These are phyloP conservation scores for Synanceia verrucosa DNA, from an alignment of 2,797 vertebrate genomes.

Conservation along the genomic window DNA sequence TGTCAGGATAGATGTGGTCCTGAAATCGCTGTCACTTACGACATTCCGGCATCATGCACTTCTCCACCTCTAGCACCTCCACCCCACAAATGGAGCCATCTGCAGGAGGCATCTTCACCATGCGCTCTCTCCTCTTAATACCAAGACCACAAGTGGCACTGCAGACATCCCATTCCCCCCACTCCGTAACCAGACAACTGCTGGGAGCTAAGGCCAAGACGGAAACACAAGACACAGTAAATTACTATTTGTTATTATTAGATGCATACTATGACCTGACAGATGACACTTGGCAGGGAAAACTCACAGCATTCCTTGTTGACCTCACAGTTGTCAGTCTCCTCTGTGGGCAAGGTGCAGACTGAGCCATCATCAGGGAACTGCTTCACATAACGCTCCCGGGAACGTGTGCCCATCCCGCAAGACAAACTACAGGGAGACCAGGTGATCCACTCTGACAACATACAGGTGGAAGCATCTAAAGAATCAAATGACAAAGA, in stretches of 20 bases:
- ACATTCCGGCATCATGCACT: slow-evolving; percentile 99
- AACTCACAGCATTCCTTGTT: slow-evolving; percentile 96
- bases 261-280: neutral
- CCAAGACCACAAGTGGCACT: slow-evolving; percentile 97
- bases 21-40: slow-evolving; percentile 84
- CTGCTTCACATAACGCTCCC: slow-evolving; percentile 96
- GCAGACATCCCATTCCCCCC: slow-evolving; percentile 97
- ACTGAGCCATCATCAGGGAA: slow-evolving; percentile 96
- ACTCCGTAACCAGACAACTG: slow-evolving; percentile 96
- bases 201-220: slow-evolving; percentile 85
- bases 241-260: too few relatives aligned
- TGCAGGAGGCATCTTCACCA: slow-evolving; percentile 95
- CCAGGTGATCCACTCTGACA: slow-evolving; percentile 99
- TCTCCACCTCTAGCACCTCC: slow-evolving; percentile 92
- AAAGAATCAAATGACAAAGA: slow-evolving; percentile 5
- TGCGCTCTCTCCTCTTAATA: slow-evolving; percentile 92
- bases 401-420: slow-evolving; percentile 89
- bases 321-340: slow-evolving; percentile 92
- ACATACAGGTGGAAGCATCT: slow-evolving; percentile 96
- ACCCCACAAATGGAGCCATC: slow-evolving; percentile 95
- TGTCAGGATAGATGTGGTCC: slow-evolving; percentile 10
- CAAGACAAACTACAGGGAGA: slow-evolving; percentile 94
- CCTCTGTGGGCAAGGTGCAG: slow-evolving; percentile 93
- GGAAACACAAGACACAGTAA: slow-evolving; percentile 1
- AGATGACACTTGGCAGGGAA: neutral